Percentiles rank a stretch among this genome's conserved stretches.
These are phyloP conservation scores for Heliocidaris tuberculata DNA, from an alignment of 35 echinoderm and acorn worm species.

Conservation along the genomic window DNA sequence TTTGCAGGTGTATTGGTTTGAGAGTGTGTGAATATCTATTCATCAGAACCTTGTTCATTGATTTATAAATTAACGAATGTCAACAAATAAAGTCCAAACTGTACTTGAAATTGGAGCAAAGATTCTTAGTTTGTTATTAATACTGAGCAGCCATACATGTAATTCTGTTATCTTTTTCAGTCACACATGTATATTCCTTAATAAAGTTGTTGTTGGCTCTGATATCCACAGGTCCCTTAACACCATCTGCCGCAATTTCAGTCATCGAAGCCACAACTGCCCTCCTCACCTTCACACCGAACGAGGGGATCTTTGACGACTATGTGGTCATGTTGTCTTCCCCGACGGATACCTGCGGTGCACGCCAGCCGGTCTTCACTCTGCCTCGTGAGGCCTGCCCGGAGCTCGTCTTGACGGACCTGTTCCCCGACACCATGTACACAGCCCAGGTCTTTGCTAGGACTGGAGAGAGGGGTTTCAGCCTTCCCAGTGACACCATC, in stretches of 20 bases:
- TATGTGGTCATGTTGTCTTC: constrained; percentile 31
- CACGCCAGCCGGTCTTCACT: constrained; percentile 32
- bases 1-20: too few relatives aligned
- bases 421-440: constrained; percentile 2
- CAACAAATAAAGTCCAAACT: too few relatives aligned
- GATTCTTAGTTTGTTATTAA: too few relatives aligned
- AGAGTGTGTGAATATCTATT: too few relatives aligned
- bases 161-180: too few relatives aligned
- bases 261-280: not conserved
- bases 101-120: too few relatives aligned
- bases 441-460: constrained; percentile 5
- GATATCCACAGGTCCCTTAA: not conserved
- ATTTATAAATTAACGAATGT: too few relatives aligned
- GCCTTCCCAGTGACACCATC: not conserved
- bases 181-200: too few relatives aligned
- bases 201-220: not conserved
- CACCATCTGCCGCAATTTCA: not conserved
- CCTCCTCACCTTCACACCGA: not conserved
- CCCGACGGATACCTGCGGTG: constrained; percentile 12
- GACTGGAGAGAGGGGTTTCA: constrained; percentile 1
- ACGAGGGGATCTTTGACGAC: constrained; percentile 34
- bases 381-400: constrained; percentile 32
- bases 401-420: not conserved
- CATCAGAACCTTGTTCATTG: too few relatives aligned
- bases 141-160: too few relatives aligned